Evolutionary conservation across 2,113 vertebrate species (phyloP).

Genomic region (Aepyceros melampus): DNA sequence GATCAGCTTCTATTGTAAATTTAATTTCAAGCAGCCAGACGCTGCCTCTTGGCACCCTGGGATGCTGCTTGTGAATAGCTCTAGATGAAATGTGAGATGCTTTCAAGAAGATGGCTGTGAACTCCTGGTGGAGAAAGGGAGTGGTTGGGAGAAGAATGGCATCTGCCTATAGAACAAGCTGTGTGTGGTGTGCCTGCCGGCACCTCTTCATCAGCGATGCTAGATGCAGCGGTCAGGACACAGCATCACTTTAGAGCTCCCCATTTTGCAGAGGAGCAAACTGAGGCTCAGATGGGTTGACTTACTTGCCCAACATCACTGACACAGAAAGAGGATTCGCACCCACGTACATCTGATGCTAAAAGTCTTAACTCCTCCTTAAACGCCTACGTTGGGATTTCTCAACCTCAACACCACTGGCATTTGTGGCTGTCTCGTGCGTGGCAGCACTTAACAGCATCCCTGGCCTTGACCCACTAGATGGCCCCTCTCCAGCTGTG

Average conservation of each 20-base stretch:
- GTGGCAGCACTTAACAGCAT: no score
- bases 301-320: background rate
- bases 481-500: background rate
- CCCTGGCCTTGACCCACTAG: background rate
- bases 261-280: constrained; percentile 21
- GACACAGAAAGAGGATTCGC: background rate
- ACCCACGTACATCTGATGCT: background rate
- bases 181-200: background rate
- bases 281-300: background rate
- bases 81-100: constrained; percentile 70
- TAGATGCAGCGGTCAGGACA: background rate
- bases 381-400: background rate
- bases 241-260: background rate
- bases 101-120: constrained; percentile 66
- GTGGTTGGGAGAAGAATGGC: constrained; percentile 36
- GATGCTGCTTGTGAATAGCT: constrained; percentile 62
- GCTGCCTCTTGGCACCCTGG: constrained; percentile 67
- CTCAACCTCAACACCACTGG: background rate
- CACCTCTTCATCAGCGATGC: background rate
- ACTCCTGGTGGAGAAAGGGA: constrained; percentile 54
- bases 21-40: constrained; percentile 74
- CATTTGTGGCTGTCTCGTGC: no score
- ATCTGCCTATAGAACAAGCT: constrained; percentile 27
- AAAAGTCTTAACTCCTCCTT: background rate
- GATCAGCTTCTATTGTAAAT: constrained; percentile 72